Evolutionary conservation across 2,888 invertebrate species (phyloP).

Genomic region (Tribolium freemani): DNA sequence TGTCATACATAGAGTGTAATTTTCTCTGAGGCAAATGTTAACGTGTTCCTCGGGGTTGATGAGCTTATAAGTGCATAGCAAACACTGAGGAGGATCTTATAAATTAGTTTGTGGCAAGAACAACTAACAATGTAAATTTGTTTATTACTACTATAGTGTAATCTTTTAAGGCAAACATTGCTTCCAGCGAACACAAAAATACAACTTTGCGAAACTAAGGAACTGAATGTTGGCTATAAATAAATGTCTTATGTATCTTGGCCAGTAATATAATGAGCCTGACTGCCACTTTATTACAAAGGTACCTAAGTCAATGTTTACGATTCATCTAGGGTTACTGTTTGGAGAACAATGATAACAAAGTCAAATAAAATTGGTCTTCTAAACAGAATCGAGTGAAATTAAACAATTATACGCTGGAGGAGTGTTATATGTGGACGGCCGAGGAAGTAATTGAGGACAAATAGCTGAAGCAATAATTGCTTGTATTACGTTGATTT

Average conservation of each 20-base stretch:
- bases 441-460: conserved; percentile 36
- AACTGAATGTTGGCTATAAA: background rate
- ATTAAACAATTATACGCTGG: conserved; percentile 33
- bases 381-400: conserved; percentile 28
- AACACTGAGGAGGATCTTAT: conserved; percentile 34
- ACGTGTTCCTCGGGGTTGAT: conserved; percentile 41
- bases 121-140: conserved; percentile 31
- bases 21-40: conserved; percentile 42
- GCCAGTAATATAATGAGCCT: conserved; percentile 13
- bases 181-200: background rate
- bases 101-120: conserved; percentile 34
- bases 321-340: conserved; percentile 18
- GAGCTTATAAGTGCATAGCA: conserved; percentile 45
- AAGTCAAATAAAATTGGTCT: conserved; percentile 26
- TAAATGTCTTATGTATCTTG: conserved; percentile 1
- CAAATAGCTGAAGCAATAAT: conserved; percentile 31
- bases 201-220: background rate
- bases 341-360: conserved; percentile 21
- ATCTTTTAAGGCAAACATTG: conserved; percentile 19
- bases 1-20: conserved; percentile 44
- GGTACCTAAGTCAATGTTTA: conserved; percentile 34
- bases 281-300: conserved; percentile 22
- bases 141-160: conserved; percentile 29
- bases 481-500: conserved; percentile 33
- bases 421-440: conserved; percentile 3